A percentile compares a stretch with the other conserved stretches of the same genome.
These are phyloP conservation scores for Anguilla obscura DNA, from an alignment of 2,797 vertebrate genomes.

Conservation along the genomic window DNA sequence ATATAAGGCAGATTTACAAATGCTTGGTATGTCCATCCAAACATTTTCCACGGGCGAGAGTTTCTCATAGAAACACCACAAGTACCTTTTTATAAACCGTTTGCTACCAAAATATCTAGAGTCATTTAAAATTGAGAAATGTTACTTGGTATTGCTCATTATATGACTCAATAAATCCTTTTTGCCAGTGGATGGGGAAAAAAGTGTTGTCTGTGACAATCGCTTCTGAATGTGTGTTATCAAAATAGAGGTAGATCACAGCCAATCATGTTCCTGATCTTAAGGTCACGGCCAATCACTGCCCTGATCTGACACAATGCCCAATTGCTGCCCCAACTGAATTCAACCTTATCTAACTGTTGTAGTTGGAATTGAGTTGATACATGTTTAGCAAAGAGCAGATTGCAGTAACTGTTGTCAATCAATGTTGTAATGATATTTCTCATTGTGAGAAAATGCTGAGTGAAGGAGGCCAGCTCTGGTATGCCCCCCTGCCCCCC, in stretches of 20 bases:
- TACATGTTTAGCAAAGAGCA: neutral
- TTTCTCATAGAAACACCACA: neutral
- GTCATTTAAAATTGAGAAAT: neutral
- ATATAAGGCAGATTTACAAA: conserved; percentile 11
- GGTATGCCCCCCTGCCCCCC: neutral
- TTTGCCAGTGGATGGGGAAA: neutral
- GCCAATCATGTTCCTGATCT: neutral
- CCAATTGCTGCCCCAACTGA: neutral
- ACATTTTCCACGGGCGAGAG: neutral
- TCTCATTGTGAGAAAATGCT: neutral
- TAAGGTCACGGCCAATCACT: neutral
- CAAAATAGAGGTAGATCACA: neutral
- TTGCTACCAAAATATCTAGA: neutral
- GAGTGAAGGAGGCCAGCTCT: neutral
- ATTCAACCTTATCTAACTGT: neutral
- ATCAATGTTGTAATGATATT: neutral
- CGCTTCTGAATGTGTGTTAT: neutral
- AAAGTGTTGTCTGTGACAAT: neutral
- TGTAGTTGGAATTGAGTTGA: neutral
- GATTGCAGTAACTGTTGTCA: neutral
- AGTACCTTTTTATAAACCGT: neutral
- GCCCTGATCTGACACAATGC: neutral
- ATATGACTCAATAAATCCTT: neutral
- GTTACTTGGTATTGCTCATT: neutral
- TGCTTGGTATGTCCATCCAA: neutral